phyloP scores from a whole-genome alignment of 2,797 vertebrate genomes.

The Alfaro cultratus region DNA sequence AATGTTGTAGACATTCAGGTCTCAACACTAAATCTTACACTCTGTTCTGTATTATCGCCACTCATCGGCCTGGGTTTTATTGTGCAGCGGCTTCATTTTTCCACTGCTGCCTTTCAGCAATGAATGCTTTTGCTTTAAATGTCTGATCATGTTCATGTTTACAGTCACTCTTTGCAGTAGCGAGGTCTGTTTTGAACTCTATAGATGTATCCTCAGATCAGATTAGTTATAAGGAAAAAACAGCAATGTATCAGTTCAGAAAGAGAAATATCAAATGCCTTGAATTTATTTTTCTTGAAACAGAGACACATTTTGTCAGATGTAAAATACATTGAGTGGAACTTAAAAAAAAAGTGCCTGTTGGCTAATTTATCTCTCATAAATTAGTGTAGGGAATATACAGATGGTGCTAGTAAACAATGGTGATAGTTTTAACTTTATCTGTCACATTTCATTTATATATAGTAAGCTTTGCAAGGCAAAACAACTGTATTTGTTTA shows the following conservation, averaged over 20 bases:
- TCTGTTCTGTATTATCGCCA: conserved; percentile 26
- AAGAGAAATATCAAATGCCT: background rate
- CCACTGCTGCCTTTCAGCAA: conserved; percentile 34
- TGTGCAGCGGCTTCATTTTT: conserved; percentile 27
- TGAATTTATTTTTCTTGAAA: background rate
- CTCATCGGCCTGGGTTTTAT: conserved; percentile 37
- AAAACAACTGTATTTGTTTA: conserved; percentile 14
- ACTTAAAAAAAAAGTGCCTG: background rate
- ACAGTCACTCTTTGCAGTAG: conserved; percentile 27
- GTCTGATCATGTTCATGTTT: conserved; percentile 39
- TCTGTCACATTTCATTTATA: conserved; percentile 19
- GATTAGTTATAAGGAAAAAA: background rate
- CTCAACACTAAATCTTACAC: conserved; percentile 20
- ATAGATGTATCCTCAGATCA: background rate
- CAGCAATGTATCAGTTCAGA: background rate
- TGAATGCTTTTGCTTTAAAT: conserved; percentile 52
- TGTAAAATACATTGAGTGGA: conserved; percentile 14
- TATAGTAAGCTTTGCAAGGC: conserved; percentile 15
- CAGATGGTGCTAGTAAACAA: conserved; percentile 11
- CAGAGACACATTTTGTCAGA: conserved; percentile 2
- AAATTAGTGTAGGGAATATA: conserved; percentile 22
- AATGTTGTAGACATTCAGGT: conserved; percentile 38
- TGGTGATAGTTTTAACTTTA: conserved; percentile 20
- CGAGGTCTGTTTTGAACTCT: conserved; percentile 14
- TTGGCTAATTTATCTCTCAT: conserved; percentile 10